phyloP scores from a whole-genome alignment of 2,888 invertebrate genomes.

The Ormyrus nitidulus region DNA sequence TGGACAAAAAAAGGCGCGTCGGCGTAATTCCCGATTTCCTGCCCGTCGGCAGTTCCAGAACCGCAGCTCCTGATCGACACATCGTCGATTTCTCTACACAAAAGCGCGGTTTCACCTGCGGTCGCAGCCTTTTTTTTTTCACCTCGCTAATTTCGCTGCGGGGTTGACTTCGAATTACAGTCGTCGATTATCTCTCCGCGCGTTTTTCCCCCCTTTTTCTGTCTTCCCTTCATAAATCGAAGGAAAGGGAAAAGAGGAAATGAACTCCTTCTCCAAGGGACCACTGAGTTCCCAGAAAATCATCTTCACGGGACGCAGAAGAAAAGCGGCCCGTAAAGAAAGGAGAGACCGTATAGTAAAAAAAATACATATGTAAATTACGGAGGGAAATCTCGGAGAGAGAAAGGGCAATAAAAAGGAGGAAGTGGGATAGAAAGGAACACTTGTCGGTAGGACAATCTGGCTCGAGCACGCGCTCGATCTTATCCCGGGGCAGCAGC shows the following conservation, averaged over 20 bases:
- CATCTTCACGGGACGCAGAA: background rate
- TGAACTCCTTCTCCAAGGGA: background rate
- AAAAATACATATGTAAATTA: slow-evolving; percentile 38
- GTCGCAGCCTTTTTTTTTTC: slow-evolving; percentile 20
- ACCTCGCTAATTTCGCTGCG: slow-evolving; percentile 45
- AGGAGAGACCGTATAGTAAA: slow-evolving; percentile 12
- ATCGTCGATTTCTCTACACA: background rate
- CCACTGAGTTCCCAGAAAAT: slow-evolving; percentile 39
- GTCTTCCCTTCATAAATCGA: background rate
- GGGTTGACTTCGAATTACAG: slow-evolving; percentile 46
- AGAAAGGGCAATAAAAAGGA: slow-evolving; percentile 49
- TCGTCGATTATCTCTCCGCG: slow-evolving; percentile 41
- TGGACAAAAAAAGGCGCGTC: slow-evolving; percentile 9
- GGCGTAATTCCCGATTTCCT: slow-evolving; percentile 52
- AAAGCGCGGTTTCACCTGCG: slow-evolving; percentile 30
- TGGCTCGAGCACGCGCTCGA: slow-evolving; percentile 26
- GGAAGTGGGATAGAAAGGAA: slow-evolving; percentile 41
- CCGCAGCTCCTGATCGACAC: slow-evolving; percentile 49
- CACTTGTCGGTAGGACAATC: slow-evolving; percentile 54
- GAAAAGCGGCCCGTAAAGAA: slow-evolving; percentile 14
- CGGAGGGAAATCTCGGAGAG: slow-evolving; percentile 28
- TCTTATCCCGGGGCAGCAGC: slow-evolving; percentile 35
- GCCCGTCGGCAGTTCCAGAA: slow-evolving; percentile 6
- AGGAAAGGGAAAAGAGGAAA: slow-evolving; percentile 13
- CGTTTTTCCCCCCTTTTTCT: slow-evolving; percentile 12